Conservation (phyloP, 2,888 invertebrate genomes). For the Luperina nickerlii region DNA sequence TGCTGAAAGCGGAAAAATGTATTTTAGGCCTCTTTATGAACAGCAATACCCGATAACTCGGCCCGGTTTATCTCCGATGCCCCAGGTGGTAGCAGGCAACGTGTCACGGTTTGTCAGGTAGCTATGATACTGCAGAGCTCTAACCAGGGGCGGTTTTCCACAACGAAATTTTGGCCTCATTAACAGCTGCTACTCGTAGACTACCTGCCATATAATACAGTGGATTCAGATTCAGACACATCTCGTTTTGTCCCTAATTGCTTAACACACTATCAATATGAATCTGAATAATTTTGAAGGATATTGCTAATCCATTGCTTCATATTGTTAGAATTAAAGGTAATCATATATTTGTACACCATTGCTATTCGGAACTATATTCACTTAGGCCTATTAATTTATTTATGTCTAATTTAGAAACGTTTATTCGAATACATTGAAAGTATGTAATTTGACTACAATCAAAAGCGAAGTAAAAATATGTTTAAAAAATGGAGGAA, state of each 20-base stretch:
- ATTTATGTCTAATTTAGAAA: no score
- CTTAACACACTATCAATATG: neutral
- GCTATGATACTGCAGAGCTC: neutral
- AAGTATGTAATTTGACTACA: no score
- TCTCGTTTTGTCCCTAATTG: neutral
- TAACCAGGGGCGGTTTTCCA: neutral
- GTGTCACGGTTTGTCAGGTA: neutral
- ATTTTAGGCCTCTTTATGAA: neutral
- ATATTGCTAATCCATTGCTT: neutral
- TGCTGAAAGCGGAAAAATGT: constrained; percentile 4
- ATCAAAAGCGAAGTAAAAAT: no score
- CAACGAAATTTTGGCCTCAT: constrained; percentile 1
- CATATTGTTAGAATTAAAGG: neutral
- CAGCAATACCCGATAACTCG: neutral
- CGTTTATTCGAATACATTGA: no score
- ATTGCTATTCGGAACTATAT: no score
- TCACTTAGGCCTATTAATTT: no score
- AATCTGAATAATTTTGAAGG: neutral
- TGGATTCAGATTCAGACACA: neutral
- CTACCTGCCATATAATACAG: neutral
- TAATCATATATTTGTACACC: no score
- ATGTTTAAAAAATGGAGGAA: no score
- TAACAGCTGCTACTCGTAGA: neutral
- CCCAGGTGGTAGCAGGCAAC: neutral
- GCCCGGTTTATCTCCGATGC: neutral